Conservation (phyloP, 1,140 invertebrate species). For the Pteromalus puparum region DNA sequence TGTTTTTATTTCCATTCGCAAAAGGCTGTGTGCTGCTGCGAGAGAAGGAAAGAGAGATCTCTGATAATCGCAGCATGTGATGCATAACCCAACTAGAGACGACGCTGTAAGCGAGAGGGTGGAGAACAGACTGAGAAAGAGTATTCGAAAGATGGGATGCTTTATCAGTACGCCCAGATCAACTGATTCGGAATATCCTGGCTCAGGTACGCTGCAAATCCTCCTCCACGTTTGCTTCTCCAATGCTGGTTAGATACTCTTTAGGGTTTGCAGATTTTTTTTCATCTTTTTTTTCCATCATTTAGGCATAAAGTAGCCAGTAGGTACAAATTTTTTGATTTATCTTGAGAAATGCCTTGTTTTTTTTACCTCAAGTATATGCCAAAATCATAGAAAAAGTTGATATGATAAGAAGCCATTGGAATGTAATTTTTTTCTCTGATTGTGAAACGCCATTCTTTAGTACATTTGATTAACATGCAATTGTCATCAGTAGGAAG, state of each 20-base stretch:
- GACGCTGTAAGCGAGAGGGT: constrained; percentile 30
- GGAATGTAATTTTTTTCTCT: constrained; percentile 15
- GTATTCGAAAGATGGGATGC: constrained; percentile 49
- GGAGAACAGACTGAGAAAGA: constrained; percentile 47
- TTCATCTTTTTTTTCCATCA: background rate
- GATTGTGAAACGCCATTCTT: background rate
- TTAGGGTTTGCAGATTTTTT: constrained; percentile 17
- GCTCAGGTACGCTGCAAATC: constrained; percentile 48
- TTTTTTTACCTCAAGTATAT: background rate
- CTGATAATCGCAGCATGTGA: constrained; percentile 27
- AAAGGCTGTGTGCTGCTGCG: constrained; percentile 43
- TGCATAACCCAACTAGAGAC: constrained; percentile 39
- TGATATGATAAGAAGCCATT: background rate
- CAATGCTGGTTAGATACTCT: constrained; percentile 9
- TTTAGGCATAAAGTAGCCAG: background rate
- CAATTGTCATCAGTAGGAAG: constrained; percentile 8
- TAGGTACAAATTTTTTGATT: constrained; percentile 11
- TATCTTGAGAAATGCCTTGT: background rate
- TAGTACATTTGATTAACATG: constrained; percentile 30
- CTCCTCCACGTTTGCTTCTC: constrained; percentile 17
- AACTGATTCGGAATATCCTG: constrained; percentile 46
- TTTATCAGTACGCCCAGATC: constrained; percentile 46
- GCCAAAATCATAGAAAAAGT: too few species aligned
- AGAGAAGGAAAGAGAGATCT: too few species aligned
- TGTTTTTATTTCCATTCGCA: constrained; percentile 37